Evolutionary conservation across 2,797 vertebrate genomes (phyloP).

Genomic region (Enoplosus armatus): DNA sequence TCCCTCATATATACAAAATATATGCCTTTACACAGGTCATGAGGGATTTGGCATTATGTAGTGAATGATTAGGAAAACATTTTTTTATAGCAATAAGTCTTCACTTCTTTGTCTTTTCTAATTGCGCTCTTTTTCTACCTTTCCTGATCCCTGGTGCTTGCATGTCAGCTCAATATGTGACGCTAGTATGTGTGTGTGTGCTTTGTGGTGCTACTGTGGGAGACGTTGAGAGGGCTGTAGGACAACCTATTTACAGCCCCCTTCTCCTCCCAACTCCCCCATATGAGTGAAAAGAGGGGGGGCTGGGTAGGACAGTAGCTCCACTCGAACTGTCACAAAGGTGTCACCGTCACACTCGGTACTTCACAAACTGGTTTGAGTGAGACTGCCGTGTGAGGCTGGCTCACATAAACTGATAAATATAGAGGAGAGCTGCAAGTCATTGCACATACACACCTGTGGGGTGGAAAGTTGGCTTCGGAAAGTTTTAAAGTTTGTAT

Average conservation of each 20-base stretch:
- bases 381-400: conserved; percentile 21
- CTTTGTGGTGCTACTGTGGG: conserved; percentile 55
- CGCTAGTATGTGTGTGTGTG: conserved; percentile 39
- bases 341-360: conserved; percentile 52
- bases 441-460: conserved; percentile 37
- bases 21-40: conserved; percentile 41
- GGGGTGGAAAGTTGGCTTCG: conserved; percentile 54
- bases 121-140: conserved; percentile 17
- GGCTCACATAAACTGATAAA: conserved; percentile 5
- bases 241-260: conserved; percentile 56
- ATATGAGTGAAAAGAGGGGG: conserved; percentile 10
- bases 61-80: conserved; percentile 24
- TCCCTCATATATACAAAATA: conserved; percentile 7
- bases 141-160: conserved; percentile 62
- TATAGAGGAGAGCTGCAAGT: conserved; percentile 17
- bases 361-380: conserved; percentile 43
- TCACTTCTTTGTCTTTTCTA: conserved; percentile 35
- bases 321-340: conserved; percentile 50
- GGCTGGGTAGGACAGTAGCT: conserved; percentile 38
- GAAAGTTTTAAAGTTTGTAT: conserved; percentile 35
- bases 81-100: conserved; percentile 49
- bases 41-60: conserved; percentile 53
- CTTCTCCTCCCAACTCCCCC: conserved; percentile 5
- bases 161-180: conserved; percentile 65
- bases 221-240: conserved; percentile 43